These are phyloP conservation scores for Cynopterus brachyotis DNA, from an alignment of 2,113 vertebrate species.

Conservation along the genomic window DNA sequence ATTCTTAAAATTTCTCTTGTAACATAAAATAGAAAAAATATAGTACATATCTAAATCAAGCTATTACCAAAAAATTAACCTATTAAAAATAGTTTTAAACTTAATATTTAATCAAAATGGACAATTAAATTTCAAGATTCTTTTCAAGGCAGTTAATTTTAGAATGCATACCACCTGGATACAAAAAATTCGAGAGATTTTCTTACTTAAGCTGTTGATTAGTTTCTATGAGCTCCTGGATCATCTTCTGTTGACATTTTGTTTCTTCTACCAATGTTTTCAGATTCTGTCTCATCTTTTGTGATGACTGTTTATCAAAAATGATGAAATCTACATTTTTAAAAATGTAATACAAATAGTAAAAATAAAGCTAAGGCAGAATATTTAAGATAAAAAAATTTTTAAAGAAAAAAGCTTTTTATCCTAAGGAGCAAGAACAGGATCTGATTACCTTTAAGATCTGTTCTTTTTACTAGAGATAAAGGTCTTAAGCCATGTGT, in stretches of 20 bases:
- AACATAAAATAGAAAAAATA: conserved; percentile 6
- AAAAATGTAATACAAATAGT: conserved; percentile 25
- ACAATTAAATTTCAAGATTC: not conserved
- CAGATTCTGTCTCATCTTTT: conserved; percentile 85
- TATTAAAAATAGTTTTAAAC: conserved; percentile 26
- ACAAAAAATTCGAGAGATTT: not conserved
- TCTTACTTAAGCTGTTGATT: conserved; percentile 91
- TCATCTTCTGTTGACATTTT: conserved; percentile 86
- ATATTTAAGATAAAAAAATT: not conserved
- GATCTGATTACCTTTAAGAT: conserved; percentile 83
- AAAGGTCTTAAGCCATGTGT: conserved; percentile 88
- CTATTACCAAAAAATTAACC: not conserved
- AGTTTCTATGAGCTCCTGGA: conserved; percentile 89
- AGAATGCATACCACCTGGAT: not conserved
- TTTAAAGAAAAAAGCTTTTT: conserved; percentile 22
- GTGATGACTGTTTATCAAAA: conserved; percentile 87
- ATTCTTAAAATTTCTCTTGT: conserved; percentile 42
- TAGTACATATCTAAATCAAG: not conserved
- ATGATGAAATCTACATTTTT: conserved; percentile 85
- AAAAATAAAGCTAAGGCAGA: conserved; percentile 29
- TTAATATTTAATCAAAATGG: conserved; percentile 35
- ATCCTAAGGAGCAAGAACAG: not conserved
- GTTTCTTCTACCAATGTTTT: conserved; percentile 88
- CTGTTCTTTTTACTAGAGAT: conserved; percentile 81
- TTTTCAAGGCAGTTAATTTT: not conserved